Evolutionary conservation across 2,113 vertebrate species (phyloP), one percentile per base, ranked within the genome.

Genomic region (Corydoras maculifer): DNA sequence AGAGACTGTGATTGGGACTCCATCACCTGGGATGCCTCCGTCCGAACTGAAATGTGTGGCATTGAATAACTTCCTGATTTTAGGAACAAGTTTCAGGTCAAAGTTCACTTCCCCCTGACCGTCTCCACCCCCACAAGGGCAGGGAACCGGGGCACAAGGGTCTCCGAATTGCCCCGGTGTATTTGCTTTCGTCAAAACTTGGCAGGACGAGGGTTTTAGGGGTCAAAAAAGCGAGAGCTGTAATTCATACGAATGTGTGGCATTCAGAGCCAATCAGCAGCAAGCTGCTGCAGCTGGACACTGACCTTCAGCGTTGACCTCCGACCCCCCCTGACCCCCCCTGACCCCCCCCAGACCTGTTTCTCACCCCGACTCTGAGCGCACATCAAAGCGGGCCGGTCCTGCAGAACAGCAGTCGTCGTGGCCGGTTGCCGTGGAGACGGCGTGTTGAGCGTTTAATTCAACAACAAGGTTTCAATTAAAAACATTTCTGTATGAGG

Each of bases 321-420:
- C 8, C 80, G 76, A 78, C 78, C 78, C 54, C 31, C 11, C 11
- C 50, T 25, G 18, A 25, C 78, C 54, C 31, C 35, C 7, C 35
- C 35, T n/a, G 4, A 5, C 35, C 35, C 35, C 35, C 7, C 35
- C 7, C 35, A 62, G 51, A 54, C 74, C 81, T 66, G 83, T 81
- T 84, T 55, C 84, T 83, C 84, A 75, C 75, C 61, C 9, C 9
- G 59, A 18, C 32, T 51, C 58, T 57, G 53, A 51, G 69, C 73
- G 64, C 78, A 83, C 87, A 87, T 89, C 87, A 90, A 88, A 89
- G 85, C 68, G 72, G 75, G 76, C 78, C 77, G 72, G 67, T 75
- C 77, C 82, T 70, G 51, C 79, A 69, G 76, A 64, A 63, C 71
- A 30, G 32, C 76, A 64, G 65, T 43, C 48, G 32, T 66, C 65